Evolutionary conservation across 1,140 invertebrate genomes (phyloP).

Genomic region (Cyclina sinensis): DNA sequence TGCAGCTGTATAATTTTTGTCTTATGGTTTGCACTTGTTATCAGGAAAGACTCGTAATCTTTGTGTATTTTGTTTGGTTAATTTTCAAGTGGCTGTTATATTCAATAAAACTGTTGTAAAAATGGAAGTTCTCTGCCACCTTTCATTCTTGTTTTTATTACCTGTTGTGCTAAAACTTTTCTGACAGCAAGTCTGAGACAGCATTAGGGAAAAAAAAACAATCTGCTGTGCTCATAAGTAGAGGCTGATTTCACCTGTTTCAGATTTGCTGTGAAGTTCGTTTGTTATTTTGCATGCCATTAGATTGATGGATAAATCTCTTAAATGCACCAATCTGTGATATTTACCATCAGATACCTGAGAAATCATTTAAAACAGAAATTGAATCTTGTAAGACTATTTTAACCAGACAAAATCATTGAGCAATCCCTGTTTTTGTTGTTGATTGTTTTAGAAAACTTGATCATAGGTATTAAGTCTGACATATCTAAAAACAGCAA

Average conservation of each 20-base stretch:
- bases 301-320: constrained; percentile 26
- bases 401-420: not conserved
- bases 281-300: constrained; percentile 43
- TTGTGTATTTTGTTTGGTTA: constrained; percentile 45
- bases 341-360: not conserved
- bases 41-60: not conserved
- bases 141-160: constrained; percentile 46
- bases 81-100: constrained; percentile 45
- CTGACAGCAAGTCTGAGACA: not conserved
- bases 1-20: not conserved
- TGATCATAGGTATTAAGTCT: not conserved
- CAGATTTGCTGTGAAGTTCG: constrained; percentile 18
- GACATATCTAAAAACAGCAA: not conserved
- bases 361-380: constrained; percentile 22
- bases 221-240: not conserved
- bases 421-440: not conserved
- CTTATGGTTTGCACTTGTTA: constrained; percentile 49
- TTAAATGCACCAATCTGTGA: constrained; percentile 2
- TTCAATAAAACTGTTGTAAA: constrained; percentile 50
- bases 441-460: too few relatives aligned
- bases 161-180: constrained; percentile 57
- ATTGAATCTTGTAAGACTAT: not conserved
- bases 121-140: not conserved
- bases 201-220: not conserved
- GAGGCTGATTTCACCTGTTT: not conserved